Conservation (phyloP, 2,888 invertebrate species). For the Nomada fabriciana region DNA sequence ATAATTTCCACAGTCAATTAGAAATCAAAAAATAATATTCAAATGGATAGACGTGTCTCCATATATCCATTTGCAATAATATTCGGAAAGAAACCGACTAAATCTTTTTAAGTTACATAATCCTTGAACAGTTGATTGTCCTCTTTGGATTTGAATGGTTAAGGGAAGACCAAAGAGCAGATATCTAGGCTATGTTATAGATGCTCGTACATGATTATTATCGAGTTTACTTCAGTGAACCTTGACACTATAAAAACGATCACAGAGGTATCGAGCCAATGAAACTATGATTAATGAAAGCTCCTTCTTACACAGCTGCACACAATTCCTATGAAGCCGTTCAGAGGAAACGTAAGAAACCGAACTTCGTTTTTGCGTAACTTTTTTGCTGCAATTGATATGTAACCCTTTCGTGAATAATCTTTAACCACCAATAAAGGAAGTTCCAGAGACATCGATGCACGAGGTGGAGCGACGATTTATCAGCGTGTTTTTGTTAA, state of each 20-base stretch:
- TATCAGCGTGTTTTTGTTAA: too few relatives aligned
- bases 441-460: constrained; percentile 22
- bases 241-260: constrained; percentile 49
- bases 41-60: too few relatives aligned
- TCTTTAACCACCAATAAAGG: background rate
- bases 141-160: background rate
- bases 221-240: constrained; percentile 36
- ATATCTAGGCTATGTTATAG: constrained; percentile 42
- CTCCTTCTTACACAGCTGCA: background rate
- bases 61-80: too few relatives aligned
- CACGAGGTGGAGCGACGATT: background rate
- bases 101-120: background rate
- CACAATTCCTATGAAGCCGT: background rate
- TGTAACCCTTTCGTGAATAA: background rate
- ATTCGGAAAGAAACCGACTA: too few relatives aligned
- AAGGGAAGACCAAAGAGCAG: background rate
- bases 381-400: background rate
- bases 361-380: too few relatives aligned
- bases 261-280: constrained; percentile 20
- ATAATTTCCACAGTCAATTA: too few relatives aligned
- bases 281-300: constrained; percentile 40
- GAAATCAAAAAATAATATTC: too few relatives aligned
- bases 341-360: background rate
- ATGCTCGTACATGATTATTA: constrained; percentile 42
- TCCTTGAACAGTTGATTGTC: background rate